Conservation (phyloP, 2,888 invertebrate species). For the Nasonovia ribisnigri region DNA sequence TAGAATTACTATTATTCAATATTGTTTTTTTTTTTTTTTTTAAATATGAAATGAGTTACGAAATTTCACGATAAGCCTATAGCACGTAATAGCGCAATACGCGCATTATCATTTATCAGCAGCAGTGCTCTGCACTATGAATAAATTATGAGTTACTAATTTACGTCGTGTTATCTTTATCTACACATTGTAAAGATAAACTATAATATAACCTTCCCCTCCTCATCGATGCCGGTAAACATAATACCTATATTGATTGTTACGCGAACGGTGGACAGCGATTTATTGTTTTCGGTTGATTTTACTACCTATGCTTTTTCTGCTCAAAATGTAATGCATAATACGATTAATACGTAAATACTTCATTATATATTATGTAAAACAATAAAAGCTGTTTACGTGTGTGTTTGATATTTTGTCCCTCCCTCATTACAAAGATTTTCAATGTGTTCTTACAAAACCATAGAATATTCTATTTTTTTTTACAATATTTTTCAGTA, state of each 20-base stretch:
- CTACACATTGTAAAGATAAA: neutral
- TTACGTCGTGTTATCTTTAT: neutral
- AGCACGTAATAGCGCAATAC: neutral
- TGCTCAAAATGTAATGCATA: neutral
- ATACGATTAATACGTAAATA: neutral
- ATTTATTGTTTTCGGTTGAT: neutral
- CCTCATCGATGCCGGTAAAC: neutral
- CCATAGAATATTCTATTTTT: neutral
- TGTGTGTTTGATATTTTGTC: neutral
- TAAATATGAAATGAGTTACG: neutral
- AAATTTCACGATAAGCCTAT: neutral
- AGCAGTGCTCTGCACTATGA: neutral
- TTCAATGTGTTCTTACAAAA: neutral
- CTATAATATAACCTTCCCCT: neutral
- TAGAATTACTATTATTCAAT: neutral
- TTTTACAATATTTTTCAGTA: neutral
- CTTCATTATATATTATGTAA: neutral
- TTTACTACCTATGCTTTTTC: neutral
- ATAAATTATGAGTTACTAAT: neutral
- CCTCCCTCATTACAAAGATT: neutral
- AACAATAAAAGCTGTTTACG: neutral
- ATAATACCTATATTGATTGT: neutral
- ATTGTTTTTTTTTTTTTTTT: neutral
- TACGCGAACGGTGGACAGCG: neutral
- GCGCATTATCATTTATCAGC: neutral